These are phyloP conservation scores for Heliconius erato DNA, from an alignment of 2,888 invertebrate species.

Conservation along the genomic window DNA sequence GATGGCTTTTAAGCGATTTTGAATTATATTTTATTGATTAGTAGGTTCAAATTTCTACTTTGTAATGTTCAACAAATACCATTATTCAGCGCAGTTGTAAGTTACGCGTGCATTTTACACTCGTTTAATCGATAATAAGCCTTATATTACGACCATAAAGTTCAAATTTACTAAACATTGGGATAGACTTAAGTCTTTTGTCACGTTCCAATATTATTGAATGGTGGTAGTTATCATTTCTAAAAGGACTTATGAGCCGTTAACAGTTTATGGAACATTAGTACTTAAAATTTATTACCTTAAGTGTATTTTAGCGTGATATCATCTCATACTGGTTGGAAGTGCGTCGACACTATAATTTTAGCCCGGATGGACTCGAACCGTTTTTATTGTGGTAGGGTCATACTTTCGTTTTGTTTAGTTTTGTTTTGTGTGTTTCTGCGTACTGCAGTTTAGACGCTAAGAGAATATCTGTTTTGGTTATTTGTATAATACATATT, in stretches of 20 bases:
- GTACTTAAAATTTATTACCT: constrained; percentile 47
- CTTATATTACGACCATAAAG: constrained; percentile 53
- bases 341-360: constrained; percentile 82
- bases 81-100: constrained; percentile 70
- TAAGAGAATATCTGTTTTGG: background rate
- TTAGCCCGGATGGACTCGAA: constrained; percentile 83
- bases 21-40: constrained; percentile 61
- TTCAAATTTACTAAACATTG: constrained; percentile 53
- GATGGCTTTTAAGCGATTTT: constrained; percentile 60
- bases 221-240: constrained; percentile 67
- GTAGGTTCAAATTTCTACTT: constrained; percentile 64
- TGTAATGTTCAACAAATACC: constrained; percentile 64
- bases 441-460: constrained; percentile 54
- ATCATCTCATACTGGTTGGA: constrained; percentile 61
- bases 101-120: constrained; percentile 58
- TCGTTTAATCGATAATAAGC: constrained; percentile 56
- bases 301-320: constrained; percentile 60
- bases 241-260: constrained; percentile 62
- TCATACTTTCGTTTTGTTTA: constrained; percentile 77
- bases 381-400: constrained; percentile 84
- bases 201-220: constrained; percentile 62
- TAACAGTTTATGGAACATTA: constrained; percentile 51
- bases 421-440: constrained; percentile 69
- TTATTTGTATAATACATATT: background rate
- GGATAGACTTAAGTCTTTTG: constrained; percentile 59